These are phyloP conservation scores for Drosophila neocordata DNA, from an alignment of 1,140 invertebrate species.

Conservation along the genomic window DNA sequence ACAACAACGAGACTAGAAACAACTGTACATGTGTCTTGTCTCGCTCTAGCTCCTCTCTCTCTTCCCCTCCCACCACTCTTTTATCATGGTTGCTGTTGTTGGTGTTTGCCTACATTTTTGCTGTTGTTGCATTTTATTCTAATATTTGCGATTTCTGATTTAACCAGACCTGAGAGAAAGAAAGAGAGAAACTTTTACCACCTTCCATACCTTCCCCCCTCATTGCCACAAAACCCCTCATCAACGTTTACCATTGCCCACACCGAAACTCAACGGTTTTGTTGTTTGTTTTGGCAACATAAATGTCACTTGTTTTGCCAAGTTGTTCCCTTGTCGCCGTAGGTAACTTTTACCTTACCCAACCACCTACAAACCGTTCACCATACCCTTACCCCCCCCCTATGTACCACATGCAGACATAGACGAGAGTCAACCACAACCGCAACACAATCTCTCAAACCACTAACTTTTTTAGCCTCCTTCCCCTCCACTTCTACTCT, in stretches of 20 bases:
- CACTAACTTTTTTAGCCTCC: no score
- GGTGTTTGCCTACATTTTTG: conserved; percentile 24
- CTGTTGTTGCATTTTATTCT: conserved; percentile 54
- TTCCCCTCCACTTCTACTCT: no score
- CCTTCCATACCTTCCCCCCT: background rate
- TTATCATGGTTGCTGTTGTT: background rate
- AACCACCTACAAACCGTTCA: background rate
- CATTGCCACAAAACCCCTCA: background rate
- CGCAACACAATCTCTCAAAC: background rate
- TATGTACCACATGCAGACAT: background rate
- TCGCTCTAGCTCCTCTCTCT: background rate
- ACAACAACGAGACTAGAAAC: background rate
- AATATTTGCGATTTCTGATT: conserved; percentile 71
- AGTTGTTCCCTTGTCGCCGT: conserved; percentile 30
- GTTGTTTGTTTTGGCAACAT: conserved; percentile 79
- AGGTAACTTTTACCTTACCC: conserved; percentile 26
- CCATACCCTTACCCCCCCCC: no score
- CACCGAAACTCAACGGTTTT: conserved; percentile 19
- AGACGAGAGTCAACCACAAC: background rate
- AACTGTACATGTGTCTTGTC: background rate
- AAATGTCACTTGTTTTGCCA: conserved; percentile 77
- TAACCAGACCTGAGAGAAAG: conserved; percentile 41
- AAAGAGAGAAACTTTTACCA: conserved; percentile 14
- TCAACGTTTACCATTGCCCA: background rate
- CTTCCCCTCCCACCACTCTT: background rate